Evolutionary conservation across 2,113 vertebrate genomes (phyloP), one percentile per base, ranked within the genome.

Genomic region (Crypturellus undulatus): DNA sequence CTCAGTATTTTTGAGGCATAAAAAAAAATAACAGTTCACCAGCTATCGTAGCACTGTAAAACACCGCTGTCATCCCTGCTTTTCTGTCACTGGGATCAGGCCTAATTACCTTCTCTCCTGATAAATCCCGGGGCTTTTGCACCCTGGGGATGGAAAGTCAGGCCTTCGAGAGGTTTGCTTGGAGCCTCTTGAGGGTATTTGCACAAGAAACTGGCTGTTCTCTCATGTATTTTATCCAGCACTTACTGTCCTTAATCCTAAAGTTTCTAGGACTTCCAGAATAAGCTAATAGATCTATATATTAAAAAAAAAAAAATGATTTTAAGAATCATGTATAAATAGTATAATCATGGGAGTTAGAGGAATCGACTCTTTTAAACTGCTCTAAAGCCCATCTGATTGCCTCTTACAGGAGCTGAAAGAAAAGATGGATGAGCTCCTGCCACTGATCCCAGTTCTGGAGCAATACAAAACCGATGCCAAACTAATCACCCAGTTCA

Each of bases 381-480:
- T 79, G 30, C 62, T 83, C 64, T 94, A 91, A 92, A 11, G 15
- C 43, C 65, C 11, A 28, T 79, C 15, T 47, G 68, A 34, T 91
- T 91, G 72, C 62, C 89, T 94, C 95, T 90, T 92, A 91, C 95
- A 99, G 99, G 99, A 99, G 94, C 93, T 99, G 91, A 99, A 99
- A 90, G 99, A 99, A 94, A 99, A 99, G 94, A 99, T 99, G 99
- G 99, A 99, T 24, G 99, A 99, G 93, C 98, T 99, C 69, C 97
- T 99, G 95, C 99, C 99, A 32, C 90, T 99, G 97, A 99, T 99
- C 92, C 99, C 99, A 0, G 99, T 99, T 82, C 96, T 99, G 96
- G 99, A 99, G 95, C 99, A 99, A 96, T 99, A 99, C 97, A 99
- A 99, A 98, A 99, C 99, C 42, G 99, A 99, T 76, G 99, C 99